These are phyloP conservation scores for Mimumesa dahlbomi DNA, from an alignment of 2,888 invertebrate genomes.

Conservation along the genomic window DNA sequence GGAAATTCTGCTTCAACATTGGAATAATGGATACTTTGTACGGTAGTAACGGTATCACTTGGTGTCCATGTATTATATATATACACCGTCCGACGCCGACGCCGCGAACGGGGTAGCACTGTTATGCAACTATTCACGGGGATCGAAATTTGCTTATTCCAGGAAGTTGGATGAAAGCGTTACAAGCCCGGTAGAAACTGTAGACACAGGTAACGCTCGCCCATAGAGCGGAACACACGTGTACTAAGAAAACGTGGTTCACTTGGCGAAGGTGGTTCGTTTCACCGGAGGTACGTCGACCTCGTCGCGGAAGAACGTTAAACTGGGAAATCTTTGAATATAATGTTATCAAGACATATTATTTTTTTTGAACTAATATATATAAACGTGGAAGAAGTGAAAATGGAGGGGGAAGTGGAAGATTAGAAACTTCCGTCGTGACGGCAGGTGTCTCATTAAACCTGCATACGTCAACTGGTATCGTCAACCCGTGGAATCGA, in stretches of 20 bases:
- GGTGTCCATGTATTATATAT: constrained; percentile 20
- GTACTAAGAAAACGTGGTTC: too few species aligned
- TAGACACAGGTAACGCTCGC: too few species aligned
- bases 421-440: constrained; percentile 35
- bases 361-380: constrained; percentile 2
- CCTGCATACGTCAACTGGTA: constrained; percentile 3
- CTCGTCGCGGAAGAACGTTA: not conserved
- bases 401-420: too few species aligned
- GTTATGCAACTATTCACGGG: constrained; percentile 11
- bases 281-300: not conserved
- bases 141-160: constrained; percentile 14
- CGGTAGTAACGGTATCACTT: constrained; percentile 9
- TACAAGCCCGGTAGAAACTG: too few species aligned
- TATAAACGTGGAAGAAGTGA: not conserved
- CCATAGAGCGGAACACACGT: too few species aligned
- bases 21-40: constrained; percentile 47
- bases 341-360: not conserved
- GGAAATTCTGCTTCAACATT: constrained; percentile 44
- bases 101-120: constrained; percentile 7
- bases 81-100: constrained; percentile 5
- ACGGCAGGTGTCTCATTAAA: constrained; percentile 41
- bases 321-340: not conserved
- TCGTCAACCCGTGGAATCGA: constrained; percentile 3
- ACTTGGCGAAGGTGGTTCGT: too few species aligned
- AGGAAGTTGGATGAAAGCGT: not conserved